Percentiles rank a stretch among this genome's conserved stretches.
phyloP scores from a whole-genome alignment of 2,888 invertebrate genomes.

The Cremastinae sp. region DNA sequence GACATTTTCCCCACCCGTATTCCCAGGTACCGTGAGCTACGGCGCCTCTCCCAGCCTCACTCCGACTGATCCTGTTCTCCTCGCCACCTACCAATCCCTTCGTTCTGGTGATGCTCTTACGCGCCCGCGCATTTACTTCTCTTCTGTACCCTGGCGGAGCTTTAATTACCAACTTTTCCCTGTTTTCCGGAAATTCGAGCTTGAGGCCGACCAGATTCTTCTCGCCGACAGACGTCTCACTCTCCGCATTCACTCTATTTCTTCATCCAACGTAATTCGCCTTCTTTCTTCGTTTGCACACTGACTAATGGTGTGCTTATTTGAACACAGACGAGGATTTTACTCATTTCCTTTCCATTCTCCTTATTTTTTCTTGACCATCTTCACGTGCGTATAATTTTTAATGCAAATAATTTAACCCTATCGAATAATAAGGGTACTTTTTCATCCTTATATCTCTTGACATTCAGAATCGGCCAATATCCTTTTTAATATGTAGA shows the following conservation, averaged over 20 bases:
- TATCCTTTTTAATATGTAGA: no score
- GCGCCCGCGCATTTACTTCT: constrained; percentile 50
- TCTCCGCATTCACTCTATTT: constrained; percentile 55
- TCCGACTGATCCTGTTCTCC: constrained; percentile 57
- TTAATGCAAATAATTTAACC: constrained; percentile 16
- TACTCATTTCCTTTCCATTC: constrained; percentile 31
- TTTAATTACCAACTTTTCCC: constrained; percentile 78
- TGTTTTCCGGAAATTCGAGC: constrained; percentile 72
- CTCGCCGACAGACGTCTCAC: constrained; percentile 61
- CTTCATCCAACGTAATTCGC: constrained; percentile 57
- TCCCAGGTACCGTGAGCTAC: constrained; percentile 61
- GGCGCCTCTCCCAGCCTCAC: constrained; percentile 51
- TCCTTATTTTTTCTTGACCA: constrained; percentile 20
- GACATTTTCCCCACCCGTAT: constrained; percentile 42
- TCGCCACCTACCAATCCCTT: constrained; percentile 56
- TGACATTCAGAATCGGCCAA: neutral
- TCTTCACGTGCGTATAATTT: constrained; percentile 3
- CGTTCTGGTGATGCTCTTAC: constrained; percentile 46
- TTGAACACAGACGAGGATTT: constrained; percentile 35
- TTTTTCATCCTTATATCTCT: no score
- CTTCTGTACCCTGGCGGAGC: constrained; percentile 59
- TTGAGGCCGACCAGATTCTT: constrained; percentile 68
- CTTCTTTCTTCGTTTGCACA: constrained; percentile 46
- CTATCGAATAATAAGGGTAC: no score
- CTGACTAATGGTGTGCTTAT: constrained; percentile 41